Evolutionary conservation across 2,888 invertebrate genomes (phyloP).

Genomic region (Drosophila anomelani): DNA sequence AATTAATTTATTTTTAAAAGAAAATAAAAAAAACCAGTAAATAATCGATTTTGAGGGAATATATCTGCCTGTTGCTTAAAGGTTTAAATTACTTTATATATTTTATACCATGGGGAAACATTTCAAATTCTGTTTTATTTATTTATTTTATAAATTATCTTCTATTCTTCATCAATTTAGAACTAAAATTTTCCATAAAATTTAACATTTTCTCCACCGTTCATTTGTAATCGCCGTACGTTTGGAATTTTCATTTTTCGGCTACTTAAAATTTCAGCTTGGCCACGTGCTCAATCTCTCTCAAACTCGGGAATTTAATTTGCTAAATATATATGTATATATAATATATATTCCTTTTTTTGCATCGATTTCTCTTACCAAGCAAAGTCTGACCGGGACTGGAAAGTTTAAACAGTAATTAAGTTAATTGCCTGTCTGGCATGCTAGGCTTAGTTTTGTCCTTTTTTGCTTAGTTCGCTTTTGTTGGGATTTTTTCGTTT

Average conservation of each 20-base stretch:
- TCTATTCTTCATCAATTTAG: not conserved
- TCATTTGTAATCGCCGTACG: not conserved
- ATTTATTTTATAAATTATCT: too few species aligned
- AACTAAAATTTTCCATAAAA: too few species aligned
- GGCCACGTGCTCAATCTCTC: constrained; percentile 43
- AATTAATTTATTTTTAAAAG: not conserved
- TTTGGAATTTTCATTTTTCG: constrained; percentile 52
- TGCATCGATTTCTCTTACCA: not conserved
- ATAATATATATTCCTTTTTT: constrained; percentile 27
- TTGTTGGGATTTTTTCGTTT: constrained; percentile 2
- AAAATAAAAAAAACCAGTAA: not conserved
- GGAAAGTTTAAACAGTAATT: constrained; percentile 57
- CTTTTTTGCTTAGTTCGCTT: constrained; percentile 10
- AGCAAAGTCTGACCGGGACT: not conserved
- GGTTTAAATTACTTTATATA: not conserved
- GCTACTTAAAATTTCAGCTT: constrained; percentile 45
- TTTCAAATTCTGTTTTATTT: too few species aligned
- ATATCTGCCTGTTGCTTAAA: not conserved
- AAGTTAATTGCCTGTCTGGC: constrained; percentile 62
- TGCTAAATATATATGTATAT: constrained; percentile 52
- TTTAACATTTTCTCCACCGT: not conserved
- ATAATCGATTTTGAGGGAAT: not conserved
- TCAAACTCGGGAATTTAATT: constrained; percentile 56
- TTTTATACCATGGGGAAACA: not conserved
- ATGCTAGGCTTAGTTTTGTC: constrained; percentile 20